These are phyloP conservation scores for Ammodytes marinus DNA, from an alignment of 2,113 vertebrate species.

Conservation along the genomic window DNA sequence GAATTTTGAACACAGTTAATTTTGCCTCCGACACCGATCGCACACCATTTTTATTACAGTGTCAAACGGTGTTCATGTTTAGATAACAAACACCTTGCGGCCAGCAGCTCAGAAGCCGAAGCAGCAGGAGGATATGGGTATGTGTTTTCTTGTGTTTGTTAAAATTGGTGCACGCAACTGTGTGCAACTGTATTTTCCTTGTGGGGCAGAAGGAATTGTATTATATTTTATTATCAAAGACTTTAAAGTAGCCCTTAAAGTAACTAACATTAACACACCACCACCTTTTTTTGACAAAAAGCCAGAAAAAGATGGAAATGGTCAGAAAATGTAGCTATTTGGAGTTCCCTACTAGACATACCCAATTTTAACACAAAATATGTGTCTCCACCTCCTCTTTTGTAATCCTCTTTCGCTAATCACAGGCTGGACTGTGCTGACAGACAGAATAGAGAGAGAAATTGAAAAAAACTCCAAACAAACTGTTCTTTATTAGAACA, in stretches of 20 bases:
- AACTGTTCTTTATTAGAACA: conserved; percentile 6
- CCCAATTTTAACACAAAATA: neutral
- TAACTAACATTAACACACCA: neutral
- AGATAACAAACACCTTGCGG: conserved; percentile 21
- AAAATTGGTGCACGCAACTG: neutral
- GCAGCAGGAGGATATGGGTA: neutral
- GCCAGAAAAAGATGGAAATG: neutral
- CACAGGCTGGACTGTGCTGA: neutral
- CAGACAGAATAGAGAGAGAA: conserved; percentile 10
- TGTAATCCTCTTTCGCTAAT: neutral
- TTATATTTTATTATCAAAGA: neutral
- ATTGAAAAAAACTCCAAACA: conserved; percentile 12
- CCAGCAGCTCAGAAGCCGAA: conserved; percentile 12
- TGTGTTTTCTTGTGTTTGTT: neutral
- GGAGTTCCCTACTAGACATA: neutral
- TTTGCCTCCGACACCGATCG: conserved; percentile 19
- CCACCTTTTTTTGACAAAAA: neutral
- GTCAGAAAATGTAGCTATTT: neutral
- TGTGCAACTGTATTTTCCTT: neutral
- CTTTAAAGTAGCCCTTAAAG: neutral
- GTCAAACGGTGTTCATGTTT: conserved; percentile 16
- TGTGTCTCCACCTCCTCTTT: neutral
- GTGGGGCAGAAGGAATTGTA: neutral
- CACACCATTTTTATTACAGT: neutral
- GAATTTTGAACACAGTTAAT: neutral